Evolutionary conservation across 2,113 vertebrate genomes (phyloP), one percentile per base, ranked within the genome.

Genomic region (Caretta caretta): DNA sequence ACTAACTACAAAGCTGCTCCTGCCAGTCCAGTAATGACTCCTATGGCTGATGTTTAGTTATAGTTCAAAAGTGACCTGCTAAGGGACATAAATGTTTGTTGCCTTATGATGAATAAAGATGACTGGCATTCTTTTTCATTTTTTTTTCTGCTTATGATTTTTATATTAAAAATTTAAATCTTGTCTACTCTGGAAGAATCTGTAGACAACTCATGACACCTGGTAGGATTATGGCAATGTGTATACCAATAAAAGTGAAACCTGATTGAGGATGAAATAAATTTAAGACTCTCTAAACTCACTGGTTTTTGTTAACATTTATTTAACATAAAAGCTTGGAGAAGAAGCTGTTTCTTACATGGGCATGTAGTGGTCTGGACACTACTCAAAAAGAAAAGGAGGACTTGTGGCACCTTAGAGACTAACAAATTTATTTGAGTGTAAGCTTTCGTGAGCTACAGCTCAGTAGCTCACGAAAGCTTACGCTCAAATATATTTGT

Each of bases 341-440:
- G 87, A 89, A 85, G 62, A 65, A 38, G 6, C 80, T 54, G 31
- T 90, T 24, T 31, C 93, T 95, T 96, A 53, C 83, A 62, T 94
- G 91, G 88, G 86, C 54, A 65, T 0, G 3, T 75, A 76, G 92
- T 0, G 1, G 69, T 88, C 50, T 91, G 84, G 75, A 80, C 91
- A 75, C 65, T 85, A 65, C 86, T 91, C 91, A 88, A 42, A 42
- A 42, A 42, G 42, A 42, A 42, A 42, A 42, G 42, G 42, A 42
- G 42, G 42, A 42, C 42, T 42, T 42, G 42, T 42, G 42, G 42
- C 42, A 42, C 42, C 42, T 42, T 42, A 42, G 42, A 42, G 42
- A 42, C 42, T 42, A 42, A 42, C 42, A 42, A 42, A 42, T 42
- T 42, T 42, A 42, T 42, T 42, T 42, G 42, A 42, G 42, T 5